A percentile compares a stretch with the other conserved stretches of the same genome.
These are phyloP conservation scores for Chanos chanos DNA, from an alignment of 2,797 vertebrate species.

Conservation along the genomic window DNA sequence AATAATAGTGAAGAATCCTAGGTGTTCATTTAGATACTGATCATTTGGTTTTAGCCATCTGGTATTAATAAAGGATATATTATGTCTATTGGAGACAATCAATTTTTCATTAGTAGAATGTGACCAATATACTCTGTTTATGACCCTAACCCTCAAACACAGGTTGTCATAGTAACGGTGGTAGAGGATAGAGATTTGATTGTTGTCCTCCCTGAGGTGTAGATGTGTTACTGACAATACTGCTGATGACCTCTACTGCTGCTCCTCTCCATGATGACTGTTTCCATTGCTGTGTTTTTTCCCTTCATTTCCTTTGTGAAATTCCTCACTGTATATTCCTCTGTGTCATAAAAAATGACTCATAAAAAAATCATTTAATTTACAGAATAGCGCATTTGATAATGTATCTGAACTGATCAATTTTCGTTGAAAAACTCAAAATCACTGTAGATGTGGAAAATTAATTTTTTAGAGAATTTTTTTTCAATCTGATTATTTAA, in stretches of 20 bases:
- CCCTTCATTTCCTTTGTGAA: background rate
- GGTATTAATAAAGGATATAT: too few relatives aligned
- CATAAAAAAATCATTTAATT: background rate
- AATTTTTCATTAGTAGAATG: constrained; percentile 1
- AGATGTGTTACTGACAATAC: background rate
- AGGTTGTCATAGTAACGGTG: constrained; percentile 24
- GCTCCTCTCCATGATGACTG: too few relatives aligned
- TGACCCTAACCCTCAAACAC: constrained; percentile 23
- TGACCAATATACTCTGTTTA: constrained; percentile 26
- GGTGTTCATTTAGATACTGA: too few relatives aligned
- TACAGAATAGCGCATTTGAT: background rate
- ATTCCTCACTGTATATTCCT: background rate
- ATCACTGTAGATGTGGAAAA: too few relatives aligned
- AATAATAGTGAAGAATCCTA: too few relatives aligned
- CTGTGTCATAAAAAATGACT: too few relatives aligned
- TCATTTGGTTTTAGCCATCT: too few relatives aligned
- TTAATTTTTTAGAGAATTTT: background rate
- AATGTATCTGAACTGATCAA: background rate
- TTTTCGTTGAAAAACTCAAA: too few relatives aligned
- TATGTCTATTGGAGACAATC: too few relatives aligned
- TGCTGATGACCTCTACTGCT: constrained; percentile 8
- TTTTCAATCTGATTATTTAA: too few relatives aligned
- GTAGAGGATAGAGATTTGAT: background rate
- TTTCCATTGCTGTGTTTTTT: background rate
- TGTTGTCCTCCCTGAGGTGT: background rate